phyloP scores from a whole-genome alignment of 1,140 invertebrate genomes.

The Brachionus manjavacas region DNA sequence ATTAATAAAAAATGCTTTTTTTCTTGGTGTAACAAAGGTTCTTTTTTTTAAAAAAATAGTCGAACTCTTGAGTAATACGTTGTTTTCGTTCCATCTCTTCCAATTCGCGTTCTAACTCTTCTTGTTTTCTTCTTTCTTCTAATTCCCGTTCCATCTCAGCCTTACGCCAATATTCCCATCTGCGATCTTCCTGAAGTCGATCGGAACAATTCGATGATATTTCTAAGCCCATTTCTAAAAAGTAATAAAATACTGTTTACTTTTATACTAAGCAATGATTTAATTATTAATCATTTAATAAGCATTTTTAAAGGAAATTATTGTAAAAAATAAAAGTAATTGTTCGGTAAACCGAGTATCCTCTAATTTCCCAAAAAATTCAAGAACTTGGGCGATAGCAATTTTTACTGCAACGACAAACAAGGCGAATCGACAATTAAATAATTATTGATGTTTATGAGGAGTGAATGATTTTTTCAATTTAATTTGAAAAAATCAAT shows the following conservation, averaged over 20 bases:
- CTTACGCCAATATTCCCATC: slow-evolving; percentile 31
- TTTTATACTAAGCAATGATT: background rate
- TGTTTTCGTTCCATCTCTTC: slow-evolving; percentile 9
- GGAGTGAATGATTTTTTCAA: background rate
- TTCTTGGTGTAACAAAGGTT: background rate
- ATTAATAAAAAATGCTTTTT: slow-evolving; percentile 19
- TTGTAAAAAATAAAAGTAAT: background rate
- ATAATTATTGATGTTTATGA: background rate
- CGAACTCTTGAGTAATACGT: background rate
- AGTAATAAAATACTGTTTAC: background rate
- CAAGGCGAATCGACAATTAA: background rate
- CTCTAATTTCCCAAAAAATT: background rate
- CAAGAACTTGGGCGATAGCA: background rate
- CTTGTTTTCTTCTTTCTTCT: background rate
- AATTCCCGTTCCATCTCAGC: slow-evolving; percentile 5
- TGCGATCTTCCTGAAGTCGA: slow-evolving; percentile 18
- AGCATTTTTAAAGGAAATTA: background rate
- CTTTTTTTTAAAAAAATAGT: background rate
- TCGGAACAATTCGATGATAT: background rate
- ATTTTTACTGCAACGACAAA: background rate
- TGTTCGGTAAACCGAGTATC: background rate
- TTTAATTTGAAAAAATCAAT: background rate
- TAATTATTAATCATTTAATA: background rate
- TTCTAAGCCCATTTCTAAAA: slow-evolving; percentile 18
- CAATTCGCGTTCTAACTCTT: background rate